These are phyloP conservation scores for Nymphicus hollandicus DNA, from an alignment of 2,113 vertebrate genomes.

Conservation along the genomic window DNA sequence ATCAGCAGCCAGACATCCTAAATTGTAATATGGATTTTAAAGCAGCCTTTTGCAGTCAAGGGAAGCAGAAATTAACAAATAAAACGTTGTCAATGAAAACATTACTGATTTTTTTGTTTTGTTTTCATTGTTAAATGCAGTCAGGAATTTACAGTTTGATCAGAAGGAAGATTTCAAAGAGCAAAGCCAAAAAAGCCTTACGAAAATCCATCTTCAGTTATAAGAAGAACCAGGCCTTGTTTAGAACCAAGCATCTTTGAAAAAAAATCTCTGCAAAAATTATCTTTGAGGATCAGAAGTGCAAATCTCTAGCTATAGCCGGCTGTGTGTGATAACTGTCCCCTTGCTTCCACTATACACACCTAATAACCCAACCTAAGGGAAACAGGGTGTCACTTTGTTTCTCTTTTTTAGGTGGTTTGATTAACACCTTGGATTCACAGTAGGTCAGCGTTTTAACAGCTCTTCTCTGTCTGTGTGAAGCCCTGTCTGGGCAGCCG, in stretches of 20 bases:
- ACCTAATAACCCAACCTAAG: neutral
- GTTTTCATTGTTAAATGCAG: neutral
- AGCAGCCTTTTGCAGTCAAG: neutral
- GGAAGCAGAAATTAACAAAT: neutral
- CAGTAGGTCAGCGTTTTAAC: neutral
- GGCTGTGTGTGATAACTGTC: neutral
- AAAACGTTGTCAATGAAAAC: neutral
- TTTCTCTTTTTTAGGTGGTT: neutral
- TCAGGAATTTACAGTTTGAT: neutral
- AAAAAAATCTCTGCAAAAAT: neutral
- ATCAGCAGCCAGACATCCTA: neutral
- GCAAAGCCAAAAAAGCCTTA: neutral
- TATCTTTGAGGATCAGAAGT: neutral
- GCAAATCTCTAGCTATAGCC: neutral
- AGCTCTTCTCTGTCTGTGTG: neutral
- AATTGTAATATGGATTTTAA: neutral
- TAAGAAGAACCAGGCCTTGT: neutral
- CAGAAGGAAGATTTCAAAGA: neutral
- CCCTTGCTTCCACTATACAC: neutral
- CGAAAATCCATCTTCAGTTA: neutral
- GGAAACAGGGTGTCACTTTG: neutral
- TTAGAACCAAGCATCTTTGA: neutral
- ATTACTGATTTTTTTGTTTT: neutral
- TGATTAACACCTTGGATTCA: neutral
- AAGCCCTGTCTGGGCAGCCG: neutral